Percentiles rank a stretch among this genome's conserved stretches.
Conservation (phyloP, 2,113 vertebrate genomes). For the Marcusenius ussheri region DNA sequence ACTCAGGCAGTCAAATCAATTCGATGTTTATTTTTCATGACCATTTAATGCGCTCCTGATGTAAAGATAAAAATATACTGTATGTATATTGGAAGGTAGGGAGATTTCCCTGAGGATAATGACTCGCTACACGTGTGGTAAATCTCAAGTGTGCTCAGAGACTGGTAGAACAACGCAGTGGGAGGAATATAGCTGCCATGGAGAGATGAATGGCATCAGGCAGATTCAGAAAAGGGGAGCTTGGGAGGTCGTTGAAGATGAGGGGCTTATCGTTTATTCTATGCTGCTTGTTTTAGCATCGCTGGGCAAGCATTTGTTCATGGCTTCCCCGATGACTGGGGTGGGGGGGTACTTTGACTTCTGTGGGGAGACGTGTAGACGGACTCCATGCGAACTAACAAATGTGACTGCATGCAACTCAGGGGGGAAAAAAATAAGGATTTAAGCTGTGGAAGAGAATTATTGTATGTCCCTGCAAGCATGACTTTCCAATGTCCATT, state of each 20-base stretch:
- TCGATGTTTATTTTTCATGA: constrained; percentile 1
- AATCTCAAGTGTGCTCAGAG: not conserved
- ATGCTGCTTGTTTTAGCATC: not conserved
- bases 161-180: not conserved
- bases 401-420: not conserved
- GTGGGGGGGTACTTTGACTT: not conserved
- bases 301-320: not conserved
- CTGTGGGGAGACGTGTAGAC: not conserved
- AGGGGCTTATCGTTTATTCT: not conserved
- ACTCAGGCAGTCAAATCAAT: not conserved
- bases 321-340: not conserved
- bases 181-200: not conserved
- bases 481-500: not conserved
- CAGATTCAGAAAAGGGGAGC: not conserved
- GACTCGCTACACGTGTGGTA: not conserved
- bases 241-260: not conserved
- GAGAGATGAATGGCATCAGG: not conserved
- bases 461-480: not conserved
- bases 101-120: not conserved
- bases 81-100: not conserved
- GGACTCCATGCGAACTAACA: not conserved
- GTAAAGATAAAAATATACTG: not conserved
- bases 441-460: not conserved
- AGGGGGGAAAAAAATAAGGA: not conserved
- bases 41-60: not conserved